Evolutionary conservation across 2,113 vertebrate genomes (phyloP).

Genomic region (Rhea pennata): DNA sequence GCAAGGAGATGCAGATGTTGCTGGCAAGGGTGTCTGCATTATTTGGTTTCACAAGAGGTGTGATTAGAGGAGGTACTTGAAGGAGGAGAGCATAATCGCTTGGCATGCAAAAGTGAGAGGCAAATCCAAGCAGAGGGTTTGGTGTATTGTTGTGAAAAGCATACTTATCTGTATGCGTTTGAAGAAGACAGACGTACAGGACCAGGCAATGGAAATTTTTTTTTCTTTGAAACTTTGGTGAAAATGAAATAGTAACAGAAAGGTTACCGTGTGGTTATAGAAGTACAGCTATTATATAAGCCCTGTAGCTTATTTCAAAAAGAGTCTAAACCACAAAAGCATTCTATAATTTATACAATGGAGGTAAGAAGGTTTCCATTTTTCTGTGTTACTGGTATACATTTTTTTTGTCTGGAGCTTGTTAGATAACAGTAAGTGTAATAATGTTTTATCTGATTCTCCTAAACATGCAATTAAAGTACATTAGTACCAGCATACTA

Average conservation of each 20-base stretch:
- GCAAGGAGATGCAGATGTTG: constrained; percentile 15
- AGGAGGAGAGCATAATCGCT: constrained; percentile 4
- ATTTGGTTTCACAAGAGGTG: constrained; percentile 33
- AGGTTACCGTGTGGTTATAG: constrained; percentile 41
- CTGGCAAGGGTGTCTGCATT: neutral
- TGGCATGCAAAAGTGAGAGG: neutral
- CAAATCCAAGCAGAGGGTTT: neutral
- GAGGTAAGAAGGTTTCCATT: constrained; percentile 13
- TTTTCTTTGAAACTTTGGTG: constrained; percentile 30
- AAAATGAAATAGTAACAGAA: constrained; percentile 50
- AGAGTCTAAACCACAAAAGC: constrained; percentile 14
- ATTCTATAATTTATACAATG: constrained; percentile 28
- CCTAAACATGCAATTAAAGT: constrained; percentile 43
- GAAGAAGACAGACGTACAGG: neutral
- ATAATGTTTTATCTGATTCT: constrained; percentile 28
- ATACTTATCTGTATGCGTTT: neutral
- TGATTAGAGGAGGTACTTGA: constrained; percentile 33
- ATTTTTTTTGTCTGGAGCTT: neutral
- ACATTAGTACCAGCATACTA: constrained; percentile 24
- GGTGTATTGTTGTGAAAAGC: neutral
- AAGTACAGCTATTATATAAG: constrained; percentile 4
- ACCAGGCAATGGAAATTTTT: constrained; percentile 1
- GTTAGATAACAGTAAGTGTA: constrained; percentile 12
- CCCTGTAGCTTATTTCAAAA: constrained; percentile 24
- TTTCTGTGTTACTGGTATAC: neutral